Base-by-base conservation (phyloP, 1,140 invertebrate genomes). In the Aphis craccivora region DNA sequence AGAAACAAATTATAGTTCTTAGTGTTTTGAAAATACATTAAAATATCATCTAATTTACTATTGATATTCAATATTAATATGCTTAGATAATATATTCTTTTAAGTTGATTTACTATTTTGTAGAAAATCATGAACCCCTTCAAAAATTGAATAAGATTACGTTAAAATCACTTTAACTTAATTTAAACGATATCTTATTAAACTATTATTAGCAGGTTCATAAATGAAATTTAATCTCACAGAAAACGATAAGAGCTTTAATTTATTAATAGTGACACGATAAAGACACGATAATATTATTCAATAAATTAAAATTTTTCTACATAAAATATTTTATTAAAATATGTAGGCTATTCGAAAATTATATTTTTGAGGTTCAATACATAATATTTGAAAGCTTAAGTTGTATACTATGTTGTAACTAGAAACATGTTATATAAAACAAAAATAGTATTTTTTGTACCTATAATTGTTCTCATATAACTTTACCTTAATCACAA, bases 321-420 rank as follows among this genome's bases (percentile, higher is more conserved):
- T 5, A n/a, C 3, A n/a, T 18, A 18, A 11, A 67, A 67, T 11
- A 67, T 67, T 18, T n/a, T 14, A 18, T 67, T n/a, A 67, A n/a
- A n/a, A 5, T 3, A 0, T n/a, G 6, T 1, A n/a, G 18, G 5
- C n/a, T 5, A n/a, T n/a, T n/a, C n/a, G n/a, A 0, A 30, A 76
- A 67, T 67, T 30, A 14, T 67, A 67, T 30, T 67, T 67, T 67
- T 67, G 60, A 67, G 30, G 8, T 55, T 0, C 7, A 2, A 67
- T 67, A 2, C 4, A 67, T 9, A 67, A 30, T 40, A 40, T 40
- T 40, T 40, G 37, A 40, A 40, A 40, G 37, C 37, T 40, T 2
- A 40, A 40, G 37, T 40, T 40, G 37, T 40, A 40, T 40, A 40
- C 37, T 40, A 40, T 40, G 3, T 0, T 40, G 1, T 40, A 40